Base-by-base conservation (phyloP, 2,113 vertebrate species). In the Budorcas taxicolor region DNA sequence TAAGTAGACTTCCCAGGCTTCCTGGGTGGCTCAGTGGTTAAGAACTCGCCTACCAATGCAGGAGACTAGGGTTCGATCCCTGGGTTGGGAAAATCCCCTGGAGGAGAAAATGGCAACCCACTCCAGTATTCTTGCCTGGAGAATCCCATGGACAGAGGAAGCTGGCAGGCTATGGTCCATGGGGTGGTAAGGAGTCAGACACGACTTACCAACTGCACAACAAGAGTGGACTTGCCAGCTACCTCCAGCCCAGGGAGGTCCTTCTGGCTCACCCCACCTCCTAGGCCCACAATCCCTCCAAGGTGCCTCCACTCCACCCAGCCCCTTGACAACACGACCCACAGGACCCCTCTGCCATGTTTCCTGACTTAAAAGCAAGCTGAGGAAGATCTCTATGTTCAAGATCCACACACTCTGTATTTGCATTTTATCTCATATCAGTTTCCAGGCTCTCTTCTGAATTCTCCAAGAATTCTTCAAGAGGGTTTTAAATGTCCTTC, bases 401-500 rank as follows among this genome's bases (percentile, higher is more conserved):
- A 27, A 19, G 14, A 40, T 2, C 31, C 11, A 1, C 7, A 62
- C 5, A 15, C 31, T 2, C 13, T 36, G 25, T 3, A 19, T 27
- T 33, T 45, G 50, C 31, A 85, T 55, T 27, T 33, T 88, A 74
- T 64, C 74, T 87, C 47, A 47, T 2, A 3, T 27, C 9, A 25
- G 47, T 29, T 91, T 47, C 52, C 29, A 90, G 47, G 71, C 33
- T 80, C 94, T 83, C 60, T 83, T 87, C 50, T 33, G 40, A 76
- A 76, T 9, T 57, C 74, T 23, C 8, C 23, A 43, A 16, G 2
- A 33, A 17, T 12, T 57, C 53, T 17, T 6, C 29, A 43, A 13
- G 3, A 36, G 10, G 6, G 2, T 40, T 80, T 55, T 11, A 57
- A 80, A 53, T 67, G 16, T 3, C 36, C 50, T 58, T 55, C 80